Percentiles rank a stretch among this genome's conserved stretches.
Evolutionary conservation across 1,140 invertebrate species (phyloP).

Genomic region (Helicoverpa armigera): DNA sequence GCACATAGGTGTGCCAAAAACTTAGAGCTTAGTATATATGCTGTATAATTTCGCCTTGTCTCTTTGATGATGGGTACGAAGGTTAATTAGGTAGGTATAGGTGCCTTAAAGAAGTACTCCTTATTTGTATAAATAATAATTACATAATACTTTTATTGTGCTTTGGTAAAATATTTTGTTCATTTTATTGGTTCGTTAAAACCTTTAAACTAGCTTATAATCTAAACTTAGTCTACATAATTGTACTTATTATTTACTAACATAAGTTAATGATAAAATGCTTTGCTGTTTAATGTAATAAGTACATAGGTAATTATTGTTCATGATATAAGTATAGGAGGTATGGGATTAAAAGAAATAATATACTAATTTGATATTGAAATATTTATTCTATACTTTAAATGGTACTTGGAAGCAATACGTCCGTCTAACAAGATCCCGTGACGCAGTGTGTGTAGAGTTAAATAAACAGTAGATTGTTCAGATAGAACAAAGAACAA

Average conservation of each 20-base stretch:
- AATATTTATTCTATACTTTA: no score
- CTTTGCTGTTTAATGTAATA: neutral
- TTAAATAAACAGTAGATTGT: no score
- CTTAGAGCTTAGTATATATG: no score
- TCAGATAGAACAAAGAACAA: no score
- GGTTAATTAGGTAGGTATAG: neutral
- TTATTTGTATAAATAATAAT: slow-evolving; percentile 34
- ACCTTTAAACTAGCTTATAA: neutral
- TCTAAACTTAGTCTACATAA: neutral
- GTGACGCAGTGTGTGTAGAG: no score
- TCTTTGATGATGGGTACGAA: neutral
- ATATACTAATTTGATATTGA: no score
- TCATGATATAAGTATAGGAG: no score
- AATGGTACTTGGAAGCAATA: no score
- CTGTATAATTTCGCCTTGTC: no score
- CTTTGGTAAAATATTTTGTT: slow-evolving; percentile 40
- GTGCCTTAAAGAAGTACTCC: neutral
- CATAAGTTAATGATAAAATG: slow-evolving; percentile 27
- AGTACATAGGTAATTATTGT: slow-evolving; percentile 9
- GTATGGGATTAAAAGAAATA: no score
- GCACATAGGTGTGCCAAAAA: no score
- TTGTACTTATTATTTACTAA: slow-evolving; percentile 11
- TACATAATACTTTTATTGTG: slow-evolving; percentile 40
- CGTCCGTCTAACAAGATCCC: no score
- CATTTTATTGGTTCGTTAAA: slow-evolving; percentile 22